Percentiles rank a stretch among this genome's conserved stretches.
These are phyloP conservation scores for Sebastes alutus DNA, from an alignment of 2,797 vertebrate species.

Conservation along the genomic window DNA sequence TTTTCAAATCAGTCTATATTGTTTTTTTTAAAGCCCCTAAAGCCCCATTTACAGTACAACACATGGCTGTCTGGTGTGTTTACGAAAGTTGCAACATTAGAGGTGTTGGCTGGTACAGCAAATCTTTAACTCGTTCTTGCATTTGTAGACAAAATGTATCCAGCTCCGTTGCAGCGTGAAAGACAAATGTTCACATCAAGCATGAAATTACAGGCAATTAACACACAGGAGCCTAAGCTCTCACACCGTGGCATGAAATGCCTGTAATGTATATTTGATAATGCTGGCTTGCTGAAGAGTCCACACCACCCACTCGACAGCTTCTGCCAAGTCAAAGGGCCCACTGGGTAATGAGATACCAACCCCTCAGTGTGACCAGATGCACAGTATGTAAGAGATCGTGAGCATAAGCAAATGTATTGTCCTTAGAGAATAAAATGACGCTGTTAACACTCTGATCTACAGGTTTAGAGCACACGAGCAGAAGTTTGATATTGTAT, in stretches of 20 bases:
- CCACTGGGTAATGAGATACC: conserved; percentile 40
- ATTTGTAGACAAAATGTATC: conserved; percentile 22
- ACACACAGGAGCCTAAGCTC: conserved; percentile 31
- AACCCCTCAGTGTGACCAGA: neutral
- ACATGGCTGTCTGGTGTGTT: conserved; percentile 19
- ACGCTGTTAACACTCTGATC: neutral
- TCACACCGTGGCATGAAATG: conserved; percentile 32
- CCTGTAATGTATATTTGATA: conserved; percentile 61
- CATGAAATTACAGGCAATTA: conserved; percentile 63
- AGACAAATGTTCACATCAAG: conserved; percentile 50
- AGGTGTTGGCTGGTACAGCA: neutral
- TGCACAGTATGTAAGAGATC: neutral
- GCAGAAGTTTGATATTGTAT: neutral
- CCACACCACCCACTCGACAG: conserved; percentile 45
- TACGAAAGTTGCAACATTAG: conserved; percentile 35
- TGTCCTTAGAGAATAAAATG: neutral
- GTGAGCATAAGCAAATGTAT: neutral
- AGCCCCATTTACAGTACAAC: conserved; percentile 41
- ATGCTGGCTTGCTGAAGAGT: conserved; percentile 33
- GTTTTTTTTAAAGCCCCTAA: conserved; percentile 51
- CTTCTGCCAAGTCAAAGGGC: conserved; percentile 47
- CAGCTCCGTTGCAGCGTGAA: conserved; percentile 23
- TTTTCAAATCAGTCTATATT: conserved; percentile 73
- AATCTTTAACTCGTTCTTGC: neutral
- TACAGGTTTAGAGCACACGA: conserved; percentile 7